Base-by-base conservation (phyloP, 2,888 invertebrate species). In the Odiellus spinosus region DNA sequence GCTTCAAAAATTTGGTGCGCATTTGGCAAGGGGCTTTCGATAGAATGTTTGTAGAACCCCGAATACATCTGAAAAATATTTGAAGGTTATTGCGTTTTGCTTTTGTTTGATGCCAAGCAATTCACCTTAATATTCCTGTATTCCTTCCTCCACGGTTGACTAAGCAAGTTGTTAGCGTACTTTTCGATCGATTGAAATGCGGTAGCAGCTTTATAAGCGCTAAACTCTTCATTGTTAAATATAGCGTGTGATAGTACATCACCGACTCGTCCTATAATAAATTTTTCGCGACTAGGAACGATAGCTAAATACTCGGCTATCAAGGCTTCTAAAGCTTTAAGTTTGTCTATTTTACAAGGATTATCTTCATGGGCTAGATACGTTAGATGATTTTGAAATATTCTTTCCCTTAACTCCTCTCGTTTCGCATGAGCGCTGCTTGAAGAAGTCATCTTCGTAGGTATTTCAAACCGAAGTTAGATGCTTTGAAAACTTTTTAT, bases 91-190 rank as follows among this genome's bases (percentile, higher is more conserved):
- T 8, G 26, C 8, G 4, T 26, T 26, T 26, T n/a, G n/a, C n/a
- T n/a, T n/a, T n/a, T n/a, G n/a, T n/a, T n/a, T n/a, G n/a, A n/a
- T n/a, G n/a, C 26, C 3, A 32, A 18, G n/a, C 11, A 42, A 59
- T 65, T 64, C 61, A 86, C 87, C 72, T 82, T 77, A 52, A 88
- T 75, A 51, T 76, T 74, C 57, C 76, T 74, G 63, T 82, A 90
- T 64, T 90, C 88, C 63, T 79, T 81, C 56, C 88, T 70, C 88
- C 88, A 90, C 3, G 87, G 86, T 63, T 87, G 85, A 12, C 80
- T 76, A 45, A 85, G 70, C 51, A 90, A 69, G 67, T 88, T 87
- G 47, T 78, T 80, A 2, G 87, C 87, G 64, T 88, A 88, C 55
- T 81, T 73, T 50, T 82, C 85, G 54, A 88, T 72, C 32, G 84